Percentiles rank a stretch among this genome's conserved stretches.
phyloP scores from a whole-genome alignment of 2,113 vertebrate species.

The Cephalopterus ornatus region DNA sequence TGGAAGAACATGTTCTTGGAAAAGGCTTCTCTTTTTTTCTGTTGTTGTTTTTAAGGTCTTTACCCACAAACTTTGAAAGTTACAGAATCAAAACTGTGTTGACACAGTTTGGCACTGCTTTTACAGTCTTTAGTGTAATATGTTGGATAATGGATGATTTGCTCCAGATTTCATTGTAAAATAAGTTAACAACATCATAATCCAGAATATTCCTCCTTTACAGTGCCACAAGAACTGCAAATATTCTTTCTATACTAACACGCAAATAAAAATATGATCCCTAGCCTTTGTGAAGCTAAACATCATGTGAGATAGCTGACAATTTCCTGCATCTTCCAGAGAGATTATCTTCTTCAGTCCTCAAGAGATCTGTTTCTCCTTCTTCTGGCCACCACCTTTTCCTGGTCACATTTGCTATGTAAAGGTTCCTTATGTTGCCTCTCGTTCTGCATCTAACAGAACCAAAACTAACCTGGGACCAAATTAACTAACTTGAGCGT shows the following conservation, averaged over 20 bases:
- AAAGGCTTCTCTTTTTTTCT: background rate
- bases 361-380: background rate
- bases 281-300: background rate
- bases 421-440: background rate
- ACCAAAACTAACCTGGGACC: background rate
- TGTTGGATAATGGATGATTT: background rate
- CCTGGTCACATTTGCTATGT: background rate
- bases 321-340: background rate
- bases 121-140: background rate
- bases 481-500: background rate
- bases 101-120: background rate
- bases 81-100: background rate
- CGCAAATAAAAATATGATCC: background rate
- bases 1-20: background rate
- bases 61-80: background rate
- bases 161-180: background rate
- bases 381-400: background rate
- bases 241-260: background rate
- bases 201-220: background rate
- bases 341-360: background rate
- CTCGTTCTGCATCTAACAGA: background rate
- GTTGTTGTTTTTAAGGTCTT: background rate
- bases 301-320: background rate
- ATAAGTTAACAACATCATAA: background rate
- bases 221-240: background rate